Evolutionary conservation across 1,140 invertebrate genomes (phyloP).

Genomic region (Carposina sasakii): DNA sequence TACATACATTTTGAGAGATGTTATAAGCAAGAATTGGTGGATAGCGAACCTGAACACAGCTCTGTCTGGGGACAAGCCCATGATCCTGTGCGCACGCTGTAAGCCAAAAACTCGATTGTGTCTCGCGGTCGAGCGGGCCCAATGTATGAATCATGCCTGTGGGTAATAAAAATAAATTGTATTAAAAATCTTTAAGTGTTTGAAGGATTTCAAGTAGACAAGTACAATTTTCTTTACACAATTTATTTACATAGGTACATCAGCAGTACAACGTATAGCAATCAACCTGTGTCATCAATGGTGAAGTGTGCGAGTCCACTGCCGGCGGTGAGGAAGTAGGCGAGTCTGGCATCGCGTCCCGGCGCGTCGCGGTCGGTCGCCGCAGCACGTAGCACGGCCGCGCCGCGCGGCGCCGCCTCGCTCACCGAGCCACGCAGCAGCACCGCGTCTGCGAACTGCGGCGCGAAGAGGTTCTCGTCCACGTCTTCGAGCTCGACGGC

Average conservation of each 20-base stretch:
- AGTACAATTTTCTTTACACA: no score
- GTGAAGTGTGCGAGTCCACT: conserved; percentile 92
- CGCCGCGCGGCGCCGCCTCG: conserved; percentile 84
- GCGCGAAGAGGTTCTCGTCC: conserved; percentile 91
- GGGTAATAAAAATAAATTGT: no score
- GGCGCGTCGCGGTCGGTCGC: conserved; percentile 86
- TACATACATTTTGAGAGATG: no score
- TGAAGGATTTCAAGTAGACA: no score
- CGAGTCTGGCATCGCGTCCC: conserved; percentile 84
- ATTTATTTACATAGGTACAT: no score
- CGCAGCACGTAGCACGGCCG: conserved; percentile 82
- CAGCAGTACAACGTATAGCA: no score
- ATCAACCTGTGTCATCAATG: conserved; percentile 93
- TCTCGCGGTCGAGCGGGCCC: conserved; percentile 90
- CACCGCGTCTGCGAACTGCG: conserved; percentile 87
- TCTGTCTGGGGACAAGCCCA: conserved; percentile 87
- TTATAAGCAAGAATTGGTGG: no score
- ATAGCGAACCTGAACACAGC: conserved; percentile 82
- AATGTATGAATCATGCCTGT: conserved; percentile 90
- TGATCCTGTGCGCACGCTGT: conserved; percentile 93
- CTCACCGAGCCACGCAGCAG: conserved; percentile 78
- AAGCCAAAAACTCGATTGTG: conserved; percentile 91
- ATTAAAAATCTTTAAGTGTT: no score
- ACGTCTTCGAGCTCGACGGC: conserved; percentile 94
- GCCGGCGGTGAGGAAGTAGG: conserved; percentile 91